A percentile compares a stretch with the other conserved stretches of the same genome.
Conservation (phyloP, 1,140 invertebrate species). For the Gonioctena quinquepunctata region DNA sequence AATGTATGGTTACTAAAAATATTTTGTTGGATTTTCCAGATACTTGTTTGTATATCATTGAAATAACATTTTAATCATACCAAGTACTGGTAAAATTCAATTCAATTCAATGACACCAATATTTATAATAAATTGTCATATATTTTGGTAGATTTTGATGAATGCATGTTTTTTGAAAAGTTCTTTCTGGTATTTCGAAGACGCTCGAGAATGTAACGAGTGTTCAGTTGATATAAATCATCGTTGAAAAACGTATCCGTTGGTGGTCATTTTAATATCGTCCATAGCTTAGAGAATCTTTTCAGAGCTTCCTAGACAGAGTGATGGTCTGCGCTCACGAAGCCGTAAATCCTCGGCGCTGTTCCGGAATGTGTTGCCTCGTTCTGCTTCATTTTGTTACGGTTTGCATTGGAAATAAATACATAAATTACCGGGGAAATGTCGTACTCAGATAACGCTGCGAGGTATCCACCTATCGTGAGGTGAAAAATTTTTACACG, state of each 20-base stretch:
- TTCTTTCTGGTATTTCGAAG: too few relatives aligned
- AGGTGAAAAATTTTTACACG: neutral
- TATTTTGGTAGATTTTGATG: too few relatives aligned
- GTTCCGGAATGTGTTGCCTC: constrained; percentile 12
- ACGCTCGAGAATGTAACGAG: neutral
- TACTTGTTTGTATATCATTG: too few relatives aligned
- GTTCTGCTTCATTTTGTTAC: constrained; percentile 13
- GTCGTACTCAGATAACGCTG: constrained; percentile 7
- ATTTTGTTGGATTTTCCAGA: too few relatives aligned
- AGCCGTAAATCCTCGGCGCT: constrained; percentile 3
- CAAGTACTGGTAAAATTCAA: too few relatives aligned
- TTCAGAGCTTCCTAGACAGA: neutral
- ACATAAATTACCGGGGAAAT: constrained; percentile 1
- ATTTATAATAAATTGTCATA: too few relatives aligned
- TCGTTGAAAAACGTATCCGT: neutral
- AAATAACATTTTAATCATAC: too few relatives aligned
- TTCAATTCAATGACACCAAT: too few relatives aligned
- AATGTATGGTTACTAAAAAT: too few relatives aligned
- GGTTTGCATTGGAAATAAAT: constrained; percentile 12
- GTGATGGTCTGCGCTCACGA: neutral
- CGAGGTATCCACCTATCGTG: neutral
- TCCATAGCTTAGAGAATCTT: neutral
- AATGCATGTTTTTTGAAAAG: too few relatives aligned
- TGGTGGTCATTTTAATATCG: constrained; percentile 8
- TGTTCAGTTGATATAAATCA: neutral